Percentiles rank a stretch among this genome's conserved stretches.
Evolutionary conservation across 2,888 invertebrate genomes (phyloP).

Genomic region (Poecilus cupreus): DNA sequence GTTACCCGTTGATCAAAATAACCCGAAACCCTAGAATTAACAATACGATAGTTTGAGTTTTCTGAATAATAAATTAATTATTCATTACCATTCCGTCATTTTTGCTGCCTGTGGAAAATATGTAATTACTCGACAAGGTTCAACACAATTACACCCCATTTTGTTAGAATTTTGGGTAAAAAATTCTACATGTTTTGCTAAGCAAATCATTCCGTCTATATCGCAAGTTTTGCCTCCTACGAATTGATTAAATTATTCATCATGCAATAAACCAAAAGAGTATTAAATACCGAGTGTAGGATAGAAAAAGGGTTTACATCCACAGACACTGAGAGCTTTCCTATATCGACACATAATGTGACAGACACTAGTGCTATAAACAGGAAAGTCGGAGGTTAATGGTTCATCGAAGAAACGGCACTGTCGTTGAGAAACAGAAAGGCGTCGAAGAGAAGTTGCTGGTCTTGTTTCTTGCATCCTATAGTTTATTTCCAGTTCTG

Average conservation of each 20-base stretch:
- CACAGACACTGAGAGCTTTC: slow-evolving; percentile 74
- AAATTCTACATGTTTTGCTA: slow-evolving; percentile 70
- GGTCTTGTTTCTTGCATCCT: slow-evolving; percentile 74
- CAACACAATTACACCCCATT: slow-evolving; percentile 72
- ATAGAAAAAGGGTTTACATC: slow-evolving; percentile 79
- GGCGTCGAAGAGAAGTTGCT: slow-evolving; percentile 72
- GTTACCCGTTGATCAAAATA: slow-evolving; percentile 73
- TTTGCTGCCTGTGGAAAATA: slow-evolving; percentile 71
- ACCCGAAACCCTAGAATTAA: slow-evolving; percentile 67
- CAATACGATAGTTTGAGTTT: not conserved
- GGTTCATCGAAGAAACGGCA: slow-evolving; percentile 77
- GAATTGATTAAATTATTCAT: slow-evolving; percentile 50
- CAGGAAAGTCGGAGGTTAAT: slow-evolving; percentile 68
- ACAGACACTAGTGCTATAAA: slow-evolving; percentile 77
- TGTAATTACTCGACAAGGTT: slow-evolving; percentile 71
- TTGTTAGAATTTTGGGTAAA: slow-evolving; percentile 70
- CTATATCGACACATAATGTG: slow-evolving; percentile 75
- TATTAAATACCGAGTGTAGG: slow-evolving; percentile 73
- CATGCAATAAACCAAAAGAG: not conserved
- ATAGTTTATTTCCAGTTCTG: slow-evolving; percentile 72
- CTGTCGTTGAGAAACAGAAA: slow-evolving; percentile 73
- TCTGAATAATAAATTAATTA: not conserved
- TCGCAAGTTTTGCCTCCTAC: slow-evolving; percentile 74
- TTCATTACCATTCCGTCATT: slow-evolving; percentile 69
- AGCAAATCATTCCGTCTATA: slow-evolving; percentile 75